Evolutionary conservation across 2,888 invertebrate genomes (phyloP), one percentile per base, ranked within the genome.

Genomic region (Lithophane ornitopus): DNA sequence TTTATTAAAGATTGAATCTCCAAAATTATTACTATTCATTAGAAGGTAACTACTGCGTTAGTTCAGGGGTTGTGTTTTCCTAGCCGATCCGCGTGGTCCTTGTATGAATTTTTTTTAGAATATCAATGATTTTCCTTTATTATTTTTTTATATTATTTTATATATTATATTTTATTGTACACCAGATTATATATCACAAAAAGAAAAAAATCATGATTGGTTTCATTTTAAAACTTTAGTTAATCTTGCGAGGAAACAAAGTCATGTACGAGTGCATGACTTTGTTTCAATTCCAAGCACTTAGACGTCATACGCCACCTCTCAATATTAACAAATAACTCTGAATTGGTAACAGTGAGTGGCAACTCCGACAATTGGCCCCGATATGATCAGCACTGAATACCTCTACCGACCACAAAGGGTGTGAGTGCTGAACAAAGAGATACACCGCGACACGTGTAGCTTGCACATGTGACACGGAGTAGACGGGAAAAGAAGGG

Each of bases 351-450:
- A 69, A 49, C 63, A 76, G 66, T 34, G 52, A 76, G 62, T 58
- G 56, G 58, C 72, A 85, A 46, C 34, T 54, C 67, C 52, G n/a
- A 74, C 71, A 72, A 59, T 63, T 83, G 86, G 34, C 69, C 61
- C 34, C 63, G 70, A 85, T 83, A 78, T 74, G 74, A 74, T 83
- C 83, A 63, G 70, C 41, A 19, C 41, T 82, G 72, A 71, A 62
- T 69, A 56, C 62, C 56, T 67, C 46, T 59, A 28, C 56, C 56
- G 58, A 83, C 83, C 71, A 71, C n/a, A n/a, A n/a, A n/a, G n/a
- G n/a, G n/a, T n/a, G n/a, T 82, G 65, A 82, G 54, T 62, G 44
- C 74, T 58, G 61, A 70, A 83, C 83, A 86, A 82, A 82, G 78
- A 82, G 58, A 68, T 26, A 82, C 69, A 62, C 71, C 22, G 19